phyloP scores from a whole-genome alignment of 92 coral and sea anemone species.

The Heliopora coerulea region DNA sequence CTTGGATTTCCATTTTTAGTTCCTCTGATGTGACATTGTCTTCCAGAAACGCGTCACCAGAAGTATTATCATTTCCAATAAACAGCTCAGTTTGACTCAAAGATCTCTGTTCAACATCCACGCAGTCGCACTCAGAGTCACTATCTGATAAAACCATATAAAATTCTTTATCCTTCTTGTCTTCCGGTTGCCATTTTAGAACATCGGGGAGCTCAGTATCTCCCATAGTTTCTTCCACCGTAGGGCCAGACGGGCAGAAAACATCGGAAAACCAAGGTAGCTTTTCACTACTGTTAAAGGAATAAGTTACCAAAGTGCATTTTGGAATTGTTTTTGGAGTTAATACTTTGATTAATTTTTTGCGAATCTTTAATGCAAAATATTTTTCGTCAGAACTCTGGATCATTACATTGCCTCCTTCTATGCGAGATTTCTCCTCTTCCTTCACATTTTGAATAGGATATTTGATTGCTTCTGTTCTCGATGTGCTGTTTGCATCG shows the following conservation, averaged over 20 bases:
- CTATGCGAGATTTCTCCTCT: no score
- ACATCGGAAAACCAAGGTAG: conserved; percentile 80
- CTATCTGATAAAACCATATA: conserved; percentile 15
- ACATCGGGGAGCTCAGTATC: conserved; percentile 15
- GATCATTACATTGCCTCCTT: no score
- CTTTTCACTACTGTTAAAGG: conserved; percentile 67
- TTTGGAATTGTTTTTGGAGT: conserved; percentile 41
- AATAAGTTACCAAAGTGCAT: conserved; percentile 72
- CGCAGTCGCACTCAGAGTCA: conserved; percentile 15
- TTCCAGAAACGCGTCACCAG: neutral
- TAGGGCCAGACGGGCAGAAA: conserved; percentile 33
- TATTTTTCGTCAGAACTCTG: neutral
- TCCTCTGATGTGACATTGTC: neutral
- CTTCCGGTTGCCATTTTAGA: neutral
- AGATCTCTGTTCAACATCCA: neutral
- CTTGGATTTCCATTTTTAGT: neutral
- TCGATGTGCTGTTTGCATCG: neutral
- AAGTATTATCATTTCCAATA: neutral
- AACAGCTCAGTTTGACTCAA: neutral
- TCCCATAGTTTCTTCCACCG: neutral
- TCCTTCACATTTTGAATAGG: neutral
- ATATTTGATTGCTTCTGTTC: neutral
- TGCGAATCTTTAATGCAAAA: neutral
- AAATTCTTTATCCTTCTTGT: neutral
- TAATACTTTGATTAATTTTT: conserved; percentile 11